Evolutionary conservation across 2,888 invertebrate species (phyloP).

Genomic region (Gerosis bhagava): DNA sequence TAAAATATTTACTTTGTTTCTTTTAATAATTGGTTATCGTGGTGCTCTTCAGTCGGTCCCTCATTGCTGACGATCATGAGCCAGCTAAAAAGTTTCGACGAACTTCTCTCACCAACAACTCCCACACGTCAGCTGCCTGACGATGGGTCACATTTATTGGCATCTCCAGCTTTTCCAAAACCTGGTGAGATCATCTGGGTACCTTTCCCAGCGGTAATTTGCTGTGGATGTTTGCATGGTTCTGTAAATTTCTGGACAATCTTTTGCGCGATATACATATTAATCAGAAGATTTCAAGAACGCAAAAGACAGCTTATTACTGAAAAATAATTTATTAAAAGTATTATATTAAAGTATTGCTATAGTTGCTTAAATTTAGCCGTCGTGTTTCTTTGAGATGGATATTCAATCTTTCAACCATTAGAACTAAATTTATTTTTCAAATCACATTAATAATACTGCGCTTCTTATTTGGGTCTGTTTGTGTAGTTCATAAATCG

Average conservation of each 20-base stretch:
- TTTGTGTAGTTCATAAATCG: slow-evolving; percentile 3
- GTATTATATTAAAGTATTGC: too few relatives aligned
- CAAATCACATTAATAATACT: too few relatives aligned
- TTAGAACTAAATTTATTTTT: too few relatives aligned
- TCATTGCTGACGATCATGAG: slow-evolving; percentile 24
- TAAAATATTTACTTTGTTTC: too few relatives aligned
- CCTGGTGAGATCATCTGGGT: slow-evolving; percentile 20
- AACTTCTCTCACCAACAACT: slow-evolving; percentile 22
- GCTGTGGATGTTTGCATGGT: slow-evolving; percentile 22
- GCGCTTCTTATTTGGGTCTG: slow-evolving; percentile 7
- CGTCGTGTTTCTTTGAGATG: too few relatives aligned
- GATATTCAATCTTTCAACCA: too few relatives aligned
- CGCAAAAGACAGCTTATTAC: too few relatives aligned
- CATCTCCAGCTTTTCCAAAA: slow-evolving; percentile 22
- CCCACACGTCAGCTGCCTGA: slow-evolving; percentile 13
- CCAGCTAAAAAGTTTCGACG: slow-evolving; percentile 25
- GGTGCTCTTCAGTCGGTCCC: slow-evolving; percentile 25
- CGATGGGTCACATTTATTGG: slow-evolving; percentile 24
- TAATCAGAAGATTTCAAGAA: too few relatives aligned
- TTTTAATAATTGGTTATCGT: too few relatives aligned
- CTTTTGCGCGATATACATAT: too few relatives aligned
- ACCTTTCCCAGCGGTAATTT: slow-evolving; percentile 10
- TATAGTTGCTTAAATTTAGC: too few relatives aligned
- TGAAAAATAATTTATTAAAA: too few relatives aligned
- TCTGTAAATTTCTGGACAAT: slow-evolving; percentile 5